phyloP scores from a whole-genome alignment of 2,888 invertebrate species.

The Incurvaria masculella region DNA sequence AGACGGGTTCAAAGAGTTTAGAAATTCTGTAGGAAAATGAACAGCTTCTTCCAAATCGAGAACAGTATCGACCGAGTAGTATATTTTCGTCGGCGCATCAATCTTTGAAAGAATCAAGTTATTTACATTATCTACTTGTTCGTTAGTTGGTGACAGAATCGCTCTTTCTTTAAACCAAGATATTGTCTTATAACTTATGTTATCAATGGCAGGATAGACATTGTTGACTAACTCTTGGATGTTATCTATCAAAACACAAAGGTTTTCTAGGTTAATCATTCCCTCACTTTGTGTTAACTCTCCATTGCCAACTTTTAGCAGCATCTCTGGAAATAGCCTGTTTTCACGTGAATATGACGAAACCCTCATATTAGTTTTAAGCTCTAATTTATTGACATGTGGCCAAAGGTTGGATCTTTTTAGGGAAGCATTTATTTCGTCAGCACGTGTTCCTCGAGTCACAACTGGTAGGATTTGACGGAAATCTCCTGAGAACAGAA shows the following conservation, averaged over 20 bases:
- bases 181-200: constrained; percentile 11
- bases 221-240: constrained; percentile 8
- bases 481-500: constrained; percentile 3
- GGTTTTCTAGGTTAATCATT: constrained; percentile 7
- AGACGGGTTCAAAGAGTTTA: constrained; percentile 13
- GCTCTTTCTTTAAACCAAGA: constrained; percentile 11
- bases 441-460: constrained; percentile 3
- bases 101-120: constrained; percentile 9
- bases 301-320: constrained; percentile 3
- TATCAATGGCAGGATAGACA: constrained; percentile 11
- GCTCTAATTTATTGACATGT: constrained; percentile 4
- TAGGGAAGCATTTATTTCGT: too few relatives aligned
- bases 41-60: constrained; percentile 12
- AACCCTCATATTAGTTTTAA: constrained; percentile 7
- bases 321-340: constrained; percentile 1
- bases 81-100: constrained; percentile 6
- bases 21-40: constrained; percentile 15
- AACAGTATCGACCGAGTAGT: constrained; percentile 14
- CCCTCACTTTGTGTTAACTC: constrained; percentile 5
- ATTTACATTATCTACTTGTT: constrained; percentile 10
- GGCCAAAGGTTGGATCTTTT: constrained; percentile 9
- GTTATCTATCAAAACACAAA: constrained; percentile 11
- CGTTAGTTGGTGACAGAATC: constrained; percentile 11
- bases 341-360: too few relatives aligned
- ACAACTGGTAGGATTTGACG: constrained; percentile 3